Conservation (phyloP, 2,797 vertebrate genomes). For the Falco novaeseelandiae region DNA sequence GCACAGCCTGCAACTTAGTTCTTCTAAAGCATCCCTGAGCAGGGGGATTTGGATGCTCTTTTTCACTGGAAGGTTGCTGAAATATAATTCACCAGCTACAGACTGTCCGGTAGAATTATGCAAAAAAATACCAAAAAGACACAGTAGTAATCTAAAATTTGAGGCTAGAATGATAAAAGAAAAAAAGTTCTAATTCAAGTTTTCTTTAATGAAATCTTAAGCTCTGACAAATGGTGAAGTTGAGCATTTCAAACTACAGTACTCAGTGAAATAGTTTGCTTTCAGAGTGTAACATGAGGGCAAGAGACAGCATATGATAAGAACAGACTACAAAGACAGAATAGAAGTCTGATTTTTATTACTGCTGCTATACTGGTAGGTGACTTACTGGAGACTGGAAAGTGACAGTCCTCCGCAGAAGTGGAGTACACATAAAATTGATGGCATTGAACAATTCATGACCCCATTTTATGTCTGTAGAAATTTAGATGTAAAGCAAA, state of each 20-base stretch:
- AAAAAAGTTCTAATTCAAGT: not conserved
- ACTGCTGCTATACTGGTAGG: not conserved
- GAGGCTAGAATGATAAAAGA: not conserved
- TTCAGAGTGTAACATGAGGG: not conserved
- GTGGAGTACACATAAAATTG: not conserved
- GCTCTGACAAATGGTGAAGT: not conserved
- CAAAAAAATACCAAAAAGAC: not conserved
- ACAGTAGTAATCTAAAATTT: not conserved
- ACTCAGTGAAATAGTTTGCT: not conserved
- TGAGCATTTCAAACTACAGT: not conserved
- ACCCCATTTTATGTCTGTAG: not conserved
- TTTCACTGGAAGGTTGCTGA: not conserved
- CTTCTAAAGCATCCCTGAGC: not conserved
- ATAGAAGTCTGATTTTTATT: not conserved
- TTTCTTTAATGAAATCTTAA: not conserved
- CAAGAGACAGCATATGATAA: not conserved
- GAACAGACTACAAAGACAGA: not conserved
- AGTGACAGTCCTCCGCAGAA: not conserved
- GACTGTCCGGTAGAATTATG: not conserved
- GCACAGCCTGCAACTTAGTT: not conserved
- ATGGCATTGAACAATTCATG: not conserved
- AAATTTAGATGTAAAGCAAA: not conserved
- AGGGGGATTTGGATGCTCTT: not conserved
- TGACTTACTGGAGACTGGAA: not conserved
- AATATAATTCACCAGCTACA: not conserved